Evolutionary conservation across 1,140 invertebrate species (phyloP), one percentile per base, ranked within the genome.

Genomic region (Drosophila dunni): DNA sequence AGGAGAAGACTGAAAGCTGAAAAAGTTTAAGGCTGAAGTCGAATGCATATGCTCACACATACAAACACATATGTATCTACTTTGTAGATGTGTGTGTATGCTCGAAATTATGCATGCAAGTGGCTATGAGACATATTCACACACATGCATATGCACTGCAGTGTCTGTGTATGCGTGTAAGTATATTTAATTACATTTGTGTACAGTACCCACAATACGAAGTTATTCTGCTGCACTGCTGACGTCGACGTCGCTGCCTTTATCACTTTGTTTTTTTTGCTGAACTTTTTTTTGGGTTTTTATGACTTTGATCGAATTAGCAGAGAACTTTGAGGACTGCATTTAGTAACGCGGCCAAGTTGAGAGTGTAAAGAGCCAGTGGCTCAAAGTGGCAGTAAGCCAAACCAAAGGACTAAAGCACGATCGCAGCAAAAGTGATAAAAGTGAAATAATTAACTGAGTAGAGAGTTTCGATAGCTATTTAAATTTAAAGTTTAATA

Each of bases 121-220:
- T 29, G 24, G 2, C 24, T 56, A 57, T 29, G 6, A 58, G 36
- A 17, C 46, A 15, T 5, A 10, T 10, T 7, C 5, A 9, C 33
- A 15, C n/a, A 38, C 38, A 38, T 17, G 13, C 24, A 58, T 11
- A 50, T 51, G 36, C 7, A 17, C 15, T 11, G 10, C 7, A 13
- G 13, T 2, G 38, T 24, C 13, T 44, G 17, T 29, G 15, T 50
- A 60, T 15, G 36, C n/a, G 58, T 33, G 13, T 62, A 3, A 36
- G 15, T 20, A 68, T 81, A 86, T 86, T 79, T 79, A 65, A 79
- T 81, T 86, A 70, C 83, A 86, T 54, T 70, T 79, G 29, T 73
- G 70, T 73, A 73, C 64, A 73, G 70, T 73, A 48, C 70, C 56
- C 64, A 65, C 69, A 58, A 68, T 61, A 48, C 48, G 57, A 15